Percentiles rank a stretch among this genome's conserved stretches.
Evolutionary conservation across 2,888 invertebrate species (phyloP).

Genomic region (Dasysyrphus tricinctus): DNA sequence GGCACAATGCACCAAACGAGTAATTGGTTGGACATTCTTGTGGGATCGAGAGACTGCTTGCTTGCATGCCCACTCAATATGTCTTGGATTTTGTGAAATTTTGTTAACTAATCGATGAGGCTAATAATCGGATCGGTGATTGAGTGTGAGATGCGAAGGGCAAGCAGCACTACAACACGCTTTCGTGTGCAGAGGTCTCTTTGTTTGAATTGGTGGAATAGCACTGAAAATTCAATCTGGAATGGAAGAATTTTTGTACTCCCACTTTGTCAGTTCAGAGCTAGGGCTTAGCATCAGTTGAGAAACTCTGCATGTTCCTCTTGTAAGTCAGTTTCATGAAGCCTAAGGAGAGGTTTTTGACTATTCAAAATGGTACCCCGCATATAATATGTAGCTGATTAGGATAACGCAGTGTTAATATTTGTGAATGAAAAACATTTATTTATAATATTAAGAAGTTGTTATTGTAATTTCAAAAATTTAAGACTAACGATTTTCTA

Average conservation of each 20-base stretch:
- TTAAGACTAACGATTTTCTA: neutral
- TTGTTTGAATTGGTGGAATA: conserved; percentile 13
- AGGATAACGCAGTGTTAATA: too few relatives aligned
- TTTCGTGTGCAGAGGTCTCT: conserved; percentile 23
- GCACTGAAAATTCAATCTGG: neutral
- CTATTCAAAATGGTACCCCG: too few relatives aligned
- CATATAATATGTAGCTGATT: too few relatives aligned
- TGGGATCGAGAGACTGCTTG: conserved; percentile 9
- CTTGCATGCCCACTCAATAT: conserved; percentile 42
- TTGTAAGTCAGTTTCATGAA: too few relatives aligned
- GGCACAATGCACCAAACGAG: conserved; percentile 7
- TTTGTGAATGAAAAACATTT: too few relatives aligned
- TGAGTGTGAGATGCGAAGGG: conserved; percentile 41
- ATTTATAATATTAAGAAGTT: too few relatives aligned
- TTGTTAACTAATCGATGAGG: conserved; percentile 65
- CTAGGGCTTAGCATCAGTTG: neutral
- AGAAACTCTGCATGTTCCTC: neutral
- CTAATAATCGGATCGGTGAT: conserved; percentile 58
- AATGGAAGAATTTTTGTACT: neutral
- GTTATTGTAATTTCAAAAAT: neutral
- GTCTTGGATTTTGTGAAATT: conserved; percentile 48
- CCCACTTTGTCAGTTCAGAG: neutral
- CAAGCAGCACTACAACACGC: neutral
- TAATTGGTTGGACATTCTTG: conserved; percentile 70
- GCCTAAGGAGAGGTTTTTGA: too few relatives aligned